Evolutionary conservation across 2,113 vertebrate genomes (phyloP), one percentile per base, ranked within the genome.

Genomic region (Brevimyrus niger): DNA sequence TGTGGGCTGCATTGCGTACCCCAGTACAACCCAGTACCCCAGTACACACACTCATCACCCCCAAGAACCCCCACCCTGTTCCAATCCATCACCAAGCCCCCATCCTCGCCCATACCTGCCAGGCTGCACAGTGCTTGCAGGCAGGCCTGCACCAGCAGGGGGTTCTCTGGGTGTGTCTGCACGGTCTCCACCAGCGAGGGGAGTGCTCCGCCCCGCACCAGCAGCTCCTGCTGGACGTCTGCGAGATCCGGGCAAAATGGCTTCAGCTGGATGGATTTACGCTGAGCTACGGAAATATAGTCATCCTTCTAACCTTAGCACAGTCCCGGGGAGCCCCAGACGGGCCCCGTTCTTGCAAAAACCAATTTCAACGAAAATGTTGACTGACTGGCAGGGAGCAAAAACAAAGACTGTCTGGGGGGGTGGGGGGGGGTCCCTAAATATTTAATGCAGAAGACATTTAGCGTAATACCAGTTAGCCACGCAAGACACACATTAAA

Each of bases 91-190:
- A 92, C 93, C 0, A 92, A 92, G 88, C 94, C 94, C 44, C 95
- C 96, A 2, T 94, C 90, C 93, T 96, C 94, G 46, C 94, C 96
- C 91, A 97, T 95, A 23, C 96, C 95, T 23, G 96, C 95, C 80
- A 98, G 94, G 87, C 96, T 97, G 88, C 96, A 97, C 86, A 98
- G 94, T 38, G 97, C 97, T 93, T 95, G 58, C 0, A 98, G 94
- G 89, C 96, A 96, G 80, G 94, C 95, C 0, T 94, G 96, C 91
- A 96, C 93, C 88, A 98, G 94, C 2, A 93, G 90, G 85, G 96
- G 94, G 17, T 94, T 94, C 7, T 94, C 95, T 9, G 95, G 93
- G 38, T 95, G 95, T 17, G 95, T 95, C 0, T 96, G 94, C 88
- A 97, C 91, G 92, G 97, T 94, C 89, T 92, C 93, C 3, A 96